Percentiles rank a stretch among this genome's conserved stretches.
Evolutionary conservation across 2,113 vertebrate genomes (phyloP).

Genomic region (Hipposideros armiger): DNA sequence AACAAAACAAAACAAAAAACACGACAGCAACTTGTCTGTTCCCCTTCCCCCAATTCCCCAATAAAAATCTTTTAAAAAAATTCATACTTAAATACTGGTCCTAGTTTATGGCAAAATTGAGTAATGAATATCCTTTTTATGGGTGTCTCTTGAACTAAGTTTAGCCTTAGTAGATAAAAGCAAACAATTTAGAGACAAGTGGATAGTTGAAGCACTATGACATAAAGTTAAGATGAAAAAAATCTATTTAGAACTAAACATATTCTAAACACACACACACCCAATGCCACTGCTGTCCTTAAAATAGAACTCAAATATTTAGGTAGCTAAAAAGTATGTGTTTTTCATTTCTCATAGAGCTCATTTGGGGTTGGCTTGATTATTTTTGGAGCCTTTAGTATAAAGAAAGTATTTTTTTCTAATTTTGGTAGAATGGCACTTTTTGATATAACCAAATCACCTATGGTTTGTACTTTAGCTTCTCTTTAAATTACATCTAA

Average conservation of each 20-base stretch:
- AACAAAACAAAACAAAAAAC: no score
- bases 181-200: not conserved
- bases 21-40: no score
- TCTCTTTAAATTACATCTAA: constrained; percentile 44
- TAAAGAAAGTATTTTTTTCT: constrained; percentile 23
- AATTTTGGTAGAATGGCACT: not conserved
- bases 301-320: constrained; percentile 72
- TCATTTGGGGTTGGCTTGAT: constrained; percentile 46
- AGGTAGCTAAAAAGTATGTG: constrained; percentile 44
- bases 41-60: no score
- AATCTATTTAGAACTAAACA: constrained; percentile 37
- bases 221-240: constrained; percentile 45
- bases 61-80: no score
- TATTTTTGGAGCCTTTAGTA: constrained; percentile 61
- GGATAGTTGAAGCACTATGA: not conserved
- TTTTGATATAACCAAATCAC: constrained; percentile 50
- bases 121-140: not conserved
- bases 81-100: not conserved
- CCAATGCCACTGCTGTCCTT: constrained; percentile 7
- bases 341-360: constrained; percentile 56
- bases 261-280: constrained; percentile 10
- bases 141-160: not conserved
- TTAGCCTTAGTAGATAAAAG: not conserved
- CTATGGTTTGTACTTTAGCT: not conserved
- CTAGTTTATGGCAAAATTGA: constrained; percentile 15